Conservation (phyloP, 2,113 vertebrate genomes). For the Pan troglodytes region DNA sequence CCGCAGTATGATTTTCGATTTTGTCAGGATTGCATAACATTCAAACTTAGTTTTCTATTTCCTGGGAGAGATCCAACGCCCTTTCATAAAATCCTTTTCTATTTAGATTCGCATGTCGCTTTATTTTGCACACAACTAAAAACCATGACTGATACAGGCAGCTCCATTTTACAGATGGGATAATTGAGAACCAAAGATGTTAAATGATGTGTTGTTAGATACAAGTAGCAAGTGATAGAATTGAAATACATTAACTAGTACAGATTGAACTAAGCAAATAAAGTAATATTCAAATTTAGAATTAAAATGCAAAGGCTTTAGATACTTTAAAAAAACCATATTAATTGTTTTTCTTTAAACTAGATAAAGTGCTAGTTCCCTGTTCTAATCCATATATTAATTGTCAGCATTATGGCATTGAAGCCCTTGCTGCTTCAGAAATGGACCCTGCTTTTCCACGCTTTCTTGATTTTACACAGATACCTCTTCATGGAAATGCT, state of each 20-base stretch:
- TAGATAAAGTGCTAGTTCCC: not conserved
- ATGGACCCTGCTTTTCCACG: not conserved
- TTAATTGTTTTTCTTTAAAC: constrained; percentile 11
- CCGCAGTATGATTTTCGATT: not conserved
- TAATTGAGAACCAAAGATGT: not conserved
- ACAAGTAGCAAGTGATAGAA: not conserved
- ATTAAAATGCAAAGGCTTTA: not conserved
- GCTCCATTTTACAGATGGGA: not conserved
- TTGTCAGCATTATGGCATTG: not conserved
- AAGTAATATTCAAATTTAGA: not conserved
- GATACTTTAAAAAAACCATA: not conserved
- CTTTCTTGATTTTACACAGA: not conserved
- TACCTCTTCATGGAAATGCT: not conserved
- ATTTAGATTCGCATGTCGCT: not conserved
- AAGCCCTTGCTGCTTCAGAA: not conserved
- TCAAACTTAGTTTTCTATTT: not conserved
- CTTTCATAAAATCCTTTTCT: not conserved
- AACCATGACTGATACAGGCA: not conserved
- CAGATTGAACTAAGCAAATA: not conserved
- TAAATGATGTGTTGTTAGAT: not conserved
- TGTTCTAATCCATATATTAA: not conserved
- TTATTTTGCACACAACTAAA: not conserved
- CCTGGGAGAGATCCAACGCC: not conserved
- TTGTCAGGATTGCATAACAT: not conserved
- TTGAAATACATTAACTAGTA: not conserved